phyloP scores from a whole-genome alignment of 2,797 vertebrate species.

The Helostoma temminkii region DNA sequence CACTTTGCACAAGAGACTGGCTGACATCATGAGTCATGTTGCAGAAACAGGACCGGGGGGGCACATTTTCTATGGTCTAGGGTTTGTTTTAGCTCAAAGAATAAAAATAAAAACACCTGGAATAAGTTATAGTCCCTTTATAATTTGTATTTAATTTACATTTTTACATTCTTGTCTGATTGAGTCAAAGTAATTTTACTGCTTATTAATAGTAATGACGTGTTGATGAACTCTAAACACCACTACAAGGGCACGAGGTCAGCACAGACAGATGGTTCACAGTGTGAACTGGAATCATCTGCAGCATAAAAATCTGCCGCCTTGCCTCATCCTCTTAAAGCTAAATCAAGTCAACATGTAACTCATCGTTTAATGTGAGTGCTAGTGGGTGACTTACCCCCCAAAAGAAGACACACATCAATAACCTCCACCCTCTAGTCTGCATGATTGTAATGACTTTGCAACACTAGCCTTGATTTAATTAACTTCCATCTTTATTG shows the following conservation, averaged over 20 bases:
- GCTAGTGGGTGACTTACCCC: slow-evolving; percentile 21
- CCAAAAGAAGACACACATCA: slow-evolving; percentile 54
- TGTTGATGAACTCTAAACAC: slow-evolving; percentile 10
- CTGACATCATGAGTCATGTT: too few species aligned
- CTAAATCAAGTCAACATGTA: slow-evolving; percentile 46
- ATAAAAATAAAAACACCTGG: too few species aligned
- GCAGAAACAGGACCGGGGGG: too few species aligned
- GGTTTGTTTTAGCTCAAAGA: too few species aligned
- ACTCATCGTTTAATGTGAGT: slow-evolving; percentile 38
- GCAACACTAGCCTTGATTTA: slow-evolving; percentile 78
- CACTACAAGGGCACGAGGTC: slow-evolving; percentile 47
- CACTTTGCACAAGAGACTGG: too few species aligned
- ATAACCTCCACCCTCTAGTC: slow-evolving; percentile 62
- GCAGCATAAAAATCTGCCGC: slow-evolving; percentile 35
- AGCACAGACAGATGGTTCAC: slow-evolving; percentile 66
- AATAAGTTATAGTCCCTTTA: too few species aligned
- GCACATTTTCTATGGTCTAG: too few species aligned
- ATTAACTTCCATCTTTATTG: slow-evolving; percentile 82
- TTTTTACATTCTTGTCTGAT: too few species aligned
- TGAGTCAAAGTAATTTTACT: too few species aligned
- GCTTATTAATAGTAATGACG: neutral
- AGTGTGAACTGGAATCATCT: slow-evolving; percentile 56
- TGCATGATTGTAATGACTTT: slow-evolving; percentile 72
- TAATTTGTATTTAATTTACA: too few species aligned
- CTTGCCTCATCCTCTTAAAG: slow-evolving; percentile 26